A percentile compares a stretch with the other conserved stretches of the same genome.
Conservation (phyloP, 1,140 invertebrate species). For the Tribolium madens region DNA sequence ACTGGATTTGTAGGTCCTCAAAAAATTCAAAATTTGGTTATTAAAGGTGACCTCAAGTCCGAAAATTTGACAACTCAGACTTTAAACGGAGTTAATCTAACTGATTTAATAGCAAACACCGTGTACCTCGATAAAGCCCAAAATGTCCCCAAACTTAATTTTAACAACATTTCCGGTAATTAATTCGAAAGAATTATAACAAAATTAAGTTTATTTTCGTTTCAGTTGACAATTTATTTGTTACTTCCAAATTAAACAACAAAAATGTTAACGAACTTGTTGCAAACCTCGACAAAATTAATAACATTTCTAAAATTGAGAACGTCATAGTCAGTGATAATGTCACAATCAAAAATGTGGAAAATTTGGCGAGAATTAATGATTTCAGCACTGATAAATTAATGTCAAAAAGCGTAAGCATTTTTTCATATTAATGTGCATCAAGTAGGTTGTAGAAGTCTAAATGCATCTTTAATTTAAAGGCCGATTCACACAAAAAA, state of each 20-base stretch:
- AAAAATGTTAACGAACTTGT: not conserved
- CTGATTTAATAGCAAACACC: constrained; percentile 42
- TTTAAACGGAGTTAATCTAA: constrained; percentile 53
- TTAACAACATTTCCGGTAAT: constrained; percentile 56
- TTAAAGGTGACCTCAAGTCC: constrained; percentile 51
- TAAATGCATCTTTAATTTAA: too few relatives aligned
- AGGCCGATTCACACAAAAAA: too few relatives aligned
- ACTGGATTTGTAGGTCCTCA: too few relatives aligned
- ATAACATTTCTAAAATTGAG: not conserved
- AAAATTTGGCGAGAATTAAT: constrained; percentile 57
- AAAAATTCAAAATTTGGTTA: constrained; percentile 51
- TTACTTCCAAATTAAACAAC: constrained; percentile 49
- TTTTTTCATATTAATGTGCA: too few relatives aligned
- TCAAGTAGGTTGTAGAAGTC: too few relatives aligned
- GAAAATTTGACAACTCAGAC: constrained; percentile 43
- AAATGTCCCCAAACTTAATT: constrained; percentile 52
- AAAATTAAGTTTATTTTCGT: constrained; percentile 18
- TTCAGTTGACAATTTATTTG: constrained; percentile 55
- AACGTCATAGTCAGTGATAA: constrained; percentile 51
- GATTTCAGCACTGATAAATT: constrained; percentile 49
- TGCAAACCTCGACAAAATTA: not conserved
- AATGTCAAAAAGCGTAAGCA: constrained; percentile 8
- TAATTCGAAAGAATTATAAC: not conserved
- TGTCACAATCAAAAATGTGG: constrained; percentile 51
- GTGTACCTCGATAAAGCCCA: constrained; percentile 52